Evolutionary conservation across 2,113 vertebrate species (phyloP).

Genomic region (Nicator chloris): DNA sequence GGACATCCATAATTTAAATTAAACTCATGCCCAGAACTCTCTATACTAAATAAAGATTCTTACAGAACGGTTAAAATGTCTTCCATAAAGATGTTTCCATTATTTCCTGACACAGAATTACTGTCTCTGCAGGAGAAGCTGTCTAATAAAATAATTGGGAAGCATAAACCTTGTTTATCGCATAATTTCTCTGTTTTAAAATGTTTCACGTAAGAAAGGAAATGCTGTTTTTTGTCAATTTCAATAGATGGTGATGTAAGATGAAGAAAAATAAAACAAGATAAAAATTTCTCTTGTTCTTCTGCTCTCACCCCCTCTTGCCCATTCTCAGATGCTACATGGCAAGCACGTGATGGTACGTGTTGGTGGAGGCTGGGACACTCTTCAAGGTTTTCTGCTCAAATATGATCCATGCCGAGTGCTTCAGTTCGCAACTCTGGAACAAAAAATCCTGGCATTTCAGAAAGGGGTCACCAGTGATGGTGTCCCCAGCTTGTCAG

Average conservation of each 20-base stretch:
- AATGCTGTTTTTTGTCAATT: neutral
- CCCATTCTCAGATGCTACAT: conserved; percentile 87
- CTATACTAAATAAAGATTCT: neutral
- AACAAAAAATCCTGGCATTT: conserved; percentile 94
- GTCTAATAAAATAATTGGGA: neutral
- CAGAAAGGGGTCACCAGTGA: conserved; percentile 85
- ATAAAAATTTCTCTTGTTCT: neutral
- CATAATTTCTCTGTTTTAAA: neutral
- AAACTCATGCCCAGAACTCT: neutral
- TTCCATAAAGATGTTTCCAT: neutral
- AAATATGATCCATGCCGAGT: conserved; percentile 93
- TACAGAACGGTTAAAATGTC: neutral
- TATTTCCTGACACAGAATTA: neutral
- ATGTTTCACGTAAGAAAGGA: neutral
- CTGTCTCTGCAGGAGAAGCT: neutral
- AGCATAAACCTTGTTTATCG: neutral
- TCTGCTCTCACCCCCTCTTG: neutral
- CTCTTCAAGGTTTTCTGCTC: conserved; percentile 91
- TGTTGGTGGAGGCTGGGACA: conserved; percentile 98
- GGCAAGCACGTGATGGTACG: conserved; percentile 99
- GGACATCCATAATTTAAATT: neutral
- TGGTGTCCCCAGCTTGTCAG: conserved; percentile 2
- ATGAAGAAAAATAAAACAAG: neutral
- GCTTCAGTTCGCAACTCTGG: conserved; percentile 93
- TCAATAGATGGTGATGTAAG: neutral